These are phyloP conservation scores for Pseudoatta argentina DNA, from an alignment of 1,140 invertebrate genomes.

Conservation along the genomic window DNA sequence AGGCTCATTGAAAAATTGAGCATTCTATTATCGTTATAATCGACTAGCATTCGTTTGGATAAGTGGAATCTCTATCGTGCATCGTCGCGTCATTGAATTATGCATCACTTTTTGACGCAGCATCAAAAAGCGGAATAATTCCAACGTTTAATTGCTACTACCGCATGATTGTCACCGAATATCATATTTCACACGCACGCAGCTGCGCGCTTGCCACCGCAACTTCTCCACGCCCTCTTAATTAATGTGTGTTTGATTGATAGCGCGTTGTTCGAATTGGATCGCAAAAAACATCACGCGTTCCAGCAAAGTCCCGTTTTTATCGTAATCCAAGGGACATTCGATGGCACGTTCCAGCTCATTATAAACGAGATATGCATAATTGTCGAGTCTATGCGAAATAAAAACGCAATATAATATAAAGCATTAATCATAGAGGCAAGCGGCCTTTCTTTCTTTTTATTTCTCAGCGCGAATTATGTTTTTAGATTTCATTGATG, in stretches of 20 bases:
- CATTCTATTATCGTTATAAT: slow-evolving; percentile 28
- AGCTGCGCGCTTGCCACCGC: not conserved
- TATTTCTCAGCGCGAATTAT: not conserved
- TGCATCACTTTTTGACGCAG: not conserved
- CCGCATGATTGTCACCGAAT: not conserved
- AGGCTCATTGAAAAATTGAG: slow-evolving; percentile 31
- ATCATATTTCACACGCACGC: slow-evolving; percentile 6
- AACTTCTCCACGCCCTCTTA: slow-evolving; percentile 22
- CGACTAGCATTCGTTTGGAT: not conserved
- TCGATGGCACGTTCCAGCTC: not conserved
- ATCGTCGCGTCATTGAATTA: not conserved
- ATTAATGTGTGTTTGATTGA: slow-evolving; percentile 40
- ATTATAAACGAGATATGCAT: slow-evolving; percentile 1
- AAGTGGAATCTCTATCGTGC: not conserved
- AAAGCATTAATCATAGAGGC: not conserved
- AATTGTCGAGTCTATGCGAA: not conserved
- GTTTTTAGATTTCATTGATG: not conserved
- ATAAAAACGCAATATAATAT: not conserved
- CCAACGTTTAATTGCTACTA: slow-evolving; percentile 14
- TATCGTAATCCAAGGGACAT: not conserved
- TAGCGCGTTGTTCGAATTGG: not conserved
- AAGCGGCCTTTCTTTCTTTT: not conserved
- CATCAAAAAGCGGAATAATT: slow-evolving; percentile 14
- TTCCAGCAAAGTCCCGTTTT: not conserved
- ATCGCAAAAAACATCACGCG: not conserved